phyloP scores from a whole-genome alignment of 2,113 vertebrate genomes.

The Cairina moschata region DNA sequence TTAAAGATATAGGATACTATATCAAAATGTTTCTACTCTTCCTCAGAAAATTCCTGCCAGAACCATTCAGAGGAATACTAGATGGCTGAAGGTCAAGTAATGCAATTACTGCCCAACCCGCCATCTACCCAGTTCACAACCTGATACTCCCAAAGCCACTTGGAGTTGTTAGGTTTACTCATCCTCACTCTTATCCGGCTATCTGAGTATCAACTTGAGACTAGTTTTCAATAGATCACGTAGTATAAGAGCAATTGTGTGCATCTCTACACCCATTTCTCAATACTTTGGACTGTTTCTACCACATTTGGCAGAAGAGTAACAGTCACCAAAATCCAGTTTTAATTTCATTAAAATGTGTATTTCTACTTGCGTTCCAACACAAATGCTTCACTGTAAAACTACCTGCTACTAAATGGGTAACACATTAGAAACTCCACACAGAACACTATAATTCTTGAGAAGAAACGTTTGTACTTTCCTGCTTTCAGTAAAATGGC shows the following conservation, averaged over 20 bases:
- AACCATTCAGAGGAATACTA: neutral
- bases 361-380: neutral
- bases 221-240: neutral
- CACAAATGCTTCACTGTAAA: neutral
- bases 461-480: neutral
- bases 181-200: neutral
- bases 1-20: neutral
- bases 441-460: neutral
- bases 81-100: neutral
- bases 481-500: neutral
- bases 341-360: neutral
- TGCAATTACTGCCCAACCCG: neutral
- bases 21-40: neutral
- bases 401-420: neutral
- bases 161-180: neutral
- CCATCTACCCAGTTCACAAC: neutral
- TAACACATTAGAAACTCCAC: neutral
- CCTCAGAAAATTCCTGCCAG: neutral
- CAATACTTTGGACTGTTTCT: neutral
- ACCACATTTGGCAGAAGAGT: neutral
- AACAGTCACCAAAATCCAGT: neutral
- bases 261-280: neutral
- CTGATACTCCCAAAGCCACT: neutral
- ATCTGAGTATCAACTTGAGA: neutral
- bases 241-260: neutral